Percentiles rank a stretch among this genome's conserved stretches.
Evolutionary conservation across 2,888 invertebrate species (phyloP).

Genomic region (Morpho helenor): DNA sequence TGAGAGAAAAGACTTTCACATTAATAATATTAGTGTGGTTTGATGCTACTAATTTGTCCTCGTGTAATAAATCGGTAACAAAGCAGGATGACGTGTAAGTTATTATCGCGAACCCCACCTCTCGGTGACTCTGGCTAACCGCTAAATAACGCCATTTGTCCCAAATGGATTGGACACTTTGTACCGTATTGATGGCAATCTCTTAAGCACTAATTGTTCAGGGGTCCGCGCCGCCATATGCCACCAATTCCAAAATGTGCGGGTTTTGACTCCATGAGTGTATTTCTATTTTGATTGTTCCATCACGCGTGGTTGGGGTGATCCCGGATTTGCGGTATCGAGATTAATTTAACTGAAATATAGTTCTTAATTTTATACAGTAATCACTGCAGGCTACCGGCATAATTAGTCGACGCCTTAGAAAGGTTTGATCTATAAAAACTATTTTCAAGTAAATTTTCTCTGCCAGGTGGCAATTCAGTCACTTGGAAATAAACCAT

Average conservation of each 20-base stretch:
- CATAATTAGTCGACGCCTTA: no score
- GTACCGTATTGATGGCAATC: slow-evolving; percentile 65
- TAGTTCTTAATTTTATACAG: no score
- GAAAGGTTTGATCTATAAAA: no score
- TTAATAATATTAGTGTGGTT: no score
- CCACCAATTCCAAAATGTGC: slow-evolving; percentile 38
- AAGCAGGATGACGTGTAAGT: background rate
- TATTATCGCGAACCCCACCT: slow-evolving; percentile 21
- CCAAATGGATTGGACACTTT: slow-evolving; percentile 67
- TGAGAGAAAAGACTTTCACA: no score
- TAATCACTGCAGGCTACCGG: no score
- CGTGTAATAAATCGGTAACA: background rate
- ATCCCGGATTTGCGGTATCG: background rate
- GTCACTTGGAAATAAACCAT: no score
- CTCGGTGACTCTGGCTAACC: slow-evolving; percentile 14
- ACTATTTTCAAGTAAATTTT: no score
- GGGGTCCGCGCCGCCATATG: slow-evolving; percentile 59
- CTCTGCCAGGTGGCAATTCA: no score
- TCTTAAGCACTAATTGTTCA: slow-evolving; percentile 69
- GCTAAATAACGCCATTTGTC: slow-evolving; percentile 67
- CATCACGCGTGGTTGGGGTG: slow-evolving; percentile 28
- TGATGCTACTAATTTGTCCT: no score
- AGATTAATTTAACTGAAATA: no score
- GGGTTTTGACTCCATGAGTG: slow-evolving; percentile 25
- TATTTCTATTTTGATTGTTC: slow-evolving; percentile 52